These are phyloP conservation scores for Tolmerus cingulatus DNA, from an alignment of 2,888 invertebrate genomes.

Conservation along the genomic window DNA sequence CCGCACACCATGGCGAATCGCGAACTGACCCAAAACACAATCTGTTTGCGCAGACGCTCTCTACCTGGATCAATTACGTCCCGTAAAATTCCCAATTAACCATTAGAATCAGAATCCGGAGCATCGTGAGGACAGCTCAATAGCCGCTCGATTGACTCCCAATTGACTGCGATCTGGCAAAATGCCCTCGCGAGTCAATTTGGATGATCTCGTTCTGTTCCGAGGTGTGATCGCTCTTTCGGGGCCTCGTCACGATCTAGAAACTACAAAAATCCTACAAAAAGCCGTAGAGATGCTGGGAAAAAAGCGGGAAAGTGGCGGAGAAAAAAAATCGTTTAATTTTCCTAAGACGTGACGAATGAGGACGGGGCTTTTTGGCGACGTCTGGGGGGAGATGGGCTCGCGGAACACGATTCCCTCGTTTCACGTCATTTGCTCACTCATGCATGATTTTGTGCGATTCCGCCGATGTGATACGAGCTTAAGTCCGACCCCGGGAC, in stretches of 20 bases:
- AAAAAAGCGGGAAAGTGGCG: not conserved
- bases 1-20: not conserved
- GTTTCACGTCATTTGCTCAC: slow-evolving; percentile 36
- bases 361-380: not conserved
- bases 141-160: not conserved
- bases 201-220: not conserved
- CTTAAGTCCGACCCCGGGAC: not conserved
- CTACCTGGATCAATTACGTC: not conserved
- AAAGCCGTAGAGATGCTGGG: not conserved
- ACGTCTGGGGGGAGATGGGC: not conserved
- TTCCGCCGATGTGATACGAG: slow-evolving; percentile 7
- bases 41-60: not conserved
- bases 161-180: not conserved
- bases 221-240: not conserved
- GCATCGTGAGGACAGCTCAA: not conserved
- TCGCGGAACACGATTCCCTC: slow-evolving; percentile 13
- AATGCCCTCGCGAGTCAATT: not conserved
- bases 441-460: slow-evolving; percentile 28
- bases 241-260: not conserved
- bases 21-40: not conserved
- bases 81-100: not conserved
- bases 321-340: slow-evolving; percentile 2
- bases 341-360: slow-evolving; percentile 22
- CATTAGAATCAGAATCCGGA: not conserved
- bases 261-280: not conserved